Conservation (phyloP, 2,113 vertebrate species). For the Tetraodon nigroviridis region DNA sequence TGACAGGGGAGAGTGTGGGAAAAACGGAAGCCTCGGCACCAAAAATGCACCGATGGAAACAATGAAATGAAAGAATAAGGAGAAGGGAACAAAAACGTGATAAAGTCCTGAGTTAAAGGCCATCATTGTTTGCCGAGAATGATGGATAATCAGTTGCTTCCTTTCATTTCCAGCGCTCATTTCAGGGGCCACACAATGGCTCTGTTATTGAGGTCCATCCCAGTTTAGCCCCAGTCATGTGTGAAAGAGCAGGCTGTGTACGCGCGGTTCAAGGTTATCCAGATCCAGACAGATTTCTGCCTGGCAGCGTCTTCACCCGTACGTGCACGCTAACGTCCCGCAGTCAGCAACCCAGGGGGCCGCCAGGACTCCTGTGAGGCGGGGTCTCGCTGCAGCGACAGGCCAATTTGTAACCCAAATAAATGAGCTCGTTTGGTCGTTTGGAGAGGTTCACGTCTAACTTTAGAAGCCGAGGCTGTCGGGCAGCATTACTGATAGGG, state of each 20-base stretch:
- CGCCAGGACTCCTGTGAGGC: slow-evolving; percentile 37
- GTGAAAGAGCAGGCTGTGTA: slow-evolving; percentile 51
- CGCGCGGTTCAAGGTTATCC: slow-evolving; percentile 49
- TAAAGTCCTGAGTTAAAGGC: slow-evolving; percentile 38
- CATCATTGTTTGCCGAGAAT: slow-evolving; percentile 68
- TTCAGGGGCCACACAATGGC: slow-evolving; percentile 61
- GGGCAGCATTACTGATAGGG: slow-evolving; percentile 75
- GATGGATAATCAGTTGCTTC: slow-evolving; percentile 64
- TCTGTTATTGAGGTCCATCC: slow-evolving; percentile 59
- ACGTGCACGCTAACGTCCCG: slow-evolving; percentile 37
- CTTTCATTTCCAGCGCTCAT: slow-evolving; percentile 56
- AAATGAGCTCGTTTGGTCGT: slow-evolving; percentile 72
- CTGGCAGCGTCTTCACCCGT: not conserved
- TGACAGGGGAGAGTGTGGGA: slow-evolving; percentile 97
- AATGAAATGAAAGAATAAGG: slow-evolving; percentile 77
- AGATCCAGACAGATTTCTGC: slow-evolving; percentile 20
- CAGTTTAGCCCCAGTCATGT: slow-evolving; percentile 30
- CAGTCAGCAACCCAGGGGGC: slow-evolving; percentile 52
- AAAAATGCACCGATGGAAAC: slow-evolving; percentile 83
- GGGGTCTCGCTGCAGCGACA: slow-evolving; percentile 66
- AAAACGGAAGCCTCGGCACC: slow-evolving; percentile 91
- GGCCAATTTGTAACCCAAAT: slow-evolving; percentile 73
- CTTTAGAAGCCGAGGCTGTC: slow-evolving; percentile 68
- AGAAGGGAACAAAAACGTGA: slow-evolving; percentile 41
- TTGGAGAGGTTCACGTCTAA: slow-evolving; percentile 66